Conservation (phyloP, 2,797 vertebrate species). For the Cyprinodon diabolis region DNA sequence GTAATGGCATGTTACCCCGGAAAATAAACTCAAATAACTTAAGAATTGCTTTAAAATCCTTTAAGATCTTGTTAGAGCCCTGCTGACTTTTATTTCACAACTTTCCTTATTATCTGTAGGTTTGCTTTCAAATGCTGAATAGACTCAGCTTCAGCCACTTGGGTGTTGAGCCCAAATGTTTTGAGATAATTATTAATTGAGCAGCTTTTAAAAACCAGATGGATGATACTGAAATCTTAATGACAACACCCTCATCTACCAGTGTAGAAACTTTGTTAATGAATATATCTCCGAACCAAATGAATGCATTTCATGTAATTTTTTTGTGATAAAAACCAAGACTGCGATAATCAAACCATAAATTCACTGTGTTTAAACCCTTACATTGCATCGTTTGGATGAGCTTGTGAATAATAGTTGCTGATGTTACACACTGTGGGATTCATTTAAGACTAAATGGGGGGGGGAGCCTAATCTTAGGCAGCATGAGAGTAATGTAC, state of each 20-base stretch:
- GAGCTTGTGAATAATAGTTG: background rate
- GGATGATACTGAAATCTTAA: background rate
- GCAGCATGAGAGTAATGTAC: background rate
- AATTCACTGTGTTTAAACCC: background rate
- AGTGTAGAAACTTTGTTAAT: background rate
- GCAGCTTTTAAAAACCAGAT: background rate
- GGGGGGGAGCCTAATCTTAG: background rate
- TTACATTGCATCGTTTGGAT: background rate
- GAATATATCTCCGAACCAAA: background rate
- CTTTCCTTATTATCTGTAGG: background rate
- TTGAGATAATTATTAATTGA: background rate
- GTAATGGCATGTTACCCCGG: no score
- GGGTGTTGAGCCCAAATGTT: no score
- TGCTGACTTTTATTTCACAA: background rate
- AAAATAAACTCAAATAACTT: constrained; percentile 12
- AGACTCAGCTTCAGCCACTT: background rate
- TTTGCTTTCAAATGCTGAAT: background rate
- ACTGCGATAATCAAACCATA: constrained; percentile 22
- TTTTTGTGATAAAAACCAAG: constrained; percentile 4
- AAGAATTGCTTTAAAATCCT: no score
- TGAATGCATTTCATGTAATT: background rate
- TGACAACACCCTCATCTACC: background rate
- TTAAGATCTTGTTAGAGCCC: background rate
- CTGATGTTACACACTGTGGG: background rate
- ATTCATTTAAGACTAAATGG: background rate